phyloP scores from a whole-genome alignment of 1,140 invertebrate species.

The Sarcophaga peregrina region DNA sequence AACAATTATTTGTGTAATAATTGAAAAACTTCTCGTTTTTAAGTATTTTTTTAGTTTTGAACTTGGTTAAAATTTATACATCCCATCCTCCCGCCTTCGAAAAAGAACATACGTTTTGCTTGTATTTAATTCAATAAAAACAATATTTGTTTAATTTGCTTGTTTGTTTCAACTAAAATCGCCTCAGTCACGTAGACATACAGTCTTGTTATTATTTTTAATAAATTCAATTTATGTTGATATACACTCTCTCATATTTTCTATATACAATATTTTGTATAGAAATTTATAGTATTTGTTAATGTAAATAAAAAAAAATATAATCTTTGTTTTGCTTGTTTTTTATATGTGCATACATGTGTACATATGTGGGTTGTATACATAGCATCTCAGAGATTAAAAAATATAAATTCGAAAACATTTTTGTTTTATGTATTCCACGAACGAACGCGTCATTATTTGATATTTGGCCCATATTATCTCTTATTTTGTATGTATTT shows the following conservation, averaged over 20 bases:
- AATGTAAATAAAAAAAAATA: no score
- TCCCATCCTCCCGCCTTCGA: no score
- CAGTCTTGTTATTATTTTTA: not conserved
- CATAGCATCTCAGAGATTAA: not conserved
- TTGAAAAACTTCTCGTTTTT: no score
- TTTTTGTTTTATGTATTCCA: not conserved
- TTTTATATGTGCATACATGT: no score
- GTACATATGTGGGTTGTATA: not conserved
- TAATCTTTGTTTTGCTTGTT: no score
- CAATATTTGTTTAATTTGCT: not conserved
- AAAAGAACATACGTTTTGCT: not conserved
- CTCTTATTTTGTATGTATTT: not conserved
- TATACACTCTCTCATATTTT: no score
- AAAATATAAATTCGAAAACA: not conserved
- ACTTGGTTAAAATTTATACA: not conserved
- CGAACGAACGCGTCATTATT: not conserved
- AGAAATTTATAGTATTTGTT: no score
- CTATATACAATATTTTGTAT: no score
- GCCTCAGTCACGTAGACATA: conserved; percentile 6
- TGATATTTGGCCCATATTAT: conserved; percentile 1
- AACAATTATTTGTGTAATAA: no score
- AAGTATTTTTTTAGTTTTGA: no score
- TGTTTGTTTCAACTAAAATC: not conserved
- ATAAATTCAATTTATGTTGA: no score
- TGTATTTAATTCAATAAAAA: not conserved